Base-by-base conservation (phyloP, 2,113 vertebrate genomes). In the Ramphastos sulfuratus region DNA sequence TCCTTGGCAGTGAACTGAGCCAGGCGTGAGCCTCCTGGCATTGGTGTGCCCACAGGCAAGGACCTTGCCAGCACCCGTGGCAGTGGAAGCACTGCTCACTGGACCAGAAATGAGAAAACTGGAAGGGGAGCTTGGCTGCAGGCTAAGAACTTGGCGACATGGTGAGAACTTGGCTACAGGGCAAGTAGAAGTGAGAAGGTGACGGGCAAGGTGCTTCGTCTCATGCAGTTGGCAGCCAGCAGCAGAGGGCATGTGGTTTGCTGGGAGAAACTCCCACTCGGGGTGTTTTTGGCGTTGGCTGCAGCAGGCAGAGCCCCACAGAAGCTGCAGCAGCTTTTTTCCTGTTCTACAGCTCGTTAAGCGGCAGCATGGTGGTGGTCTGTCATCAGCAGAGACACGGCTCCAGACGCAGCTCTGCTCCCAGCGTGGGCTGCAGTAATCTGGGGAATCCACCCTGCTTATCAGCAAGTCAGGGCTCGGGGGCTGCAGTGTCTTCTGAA, bases 41-140 rank as follows among this genome's bases (percentile, higher is more conserved):
- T 6, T 0, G 5, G 44, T 11, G 0, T 2, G 2, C 37, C 66
- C 25, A 1, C 2, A 7, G 70, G 70, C 84, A 67, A 85, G 65
- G 46, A 21, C 37, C 46, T 77, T 52, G 78, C 48, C 4, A 5
- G 3, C 33, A 17, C 70, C 23, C 0, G 5, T 1, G 10, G 48
- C 39, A 39, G 37, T 12, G 4, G 6, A 33, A 50, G 3, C 87
- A 31, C 56, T 0, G 0, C 3, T 13, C 2, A 52, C 48, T 55
- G 80, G 10, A 18, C 9, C 8, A 0, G 64, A 15, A 31, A 13
- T 0, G 0, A 64, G 27, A 15, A 55, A 64, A 72, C 17, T 0
- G 0, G 7, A 2, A 0, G 1, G 61, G 69, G 18, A 65, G 8
- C 65, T 78, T 80, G 89, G 87, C 86, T 87, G 24, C 50, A 52